Base-by-base conservation (phyloP, 1,140 invertebrate species). In the Drosophila nasuta region DNA sequence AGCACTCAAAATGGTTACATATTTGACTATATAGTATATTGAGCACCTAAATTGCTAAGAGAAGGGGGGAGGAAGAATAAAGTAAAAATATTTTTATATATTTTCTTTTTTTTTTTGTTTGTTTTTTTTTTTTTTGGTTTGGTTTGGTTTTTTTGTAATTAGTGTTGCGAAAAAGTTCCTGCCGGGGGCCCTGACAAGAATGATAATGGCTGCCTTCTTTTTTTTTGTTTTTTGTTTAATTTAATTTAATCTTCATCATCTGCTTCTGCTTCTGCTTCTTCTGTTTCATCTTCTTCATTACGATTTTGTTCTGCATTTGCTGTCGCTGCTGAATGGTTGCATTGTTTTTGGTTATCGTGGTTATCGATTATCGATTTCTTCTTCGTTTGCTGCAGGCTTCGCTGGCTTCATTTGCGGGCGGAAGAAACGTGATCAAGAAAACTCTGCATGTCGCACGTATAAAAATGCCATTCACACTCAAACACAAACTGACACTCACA, bases 31-130 rank as follows among this genome's bases (percentile, higher is more conserved):
- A 83, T 79, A 82, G 80, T 82, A 80, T 75, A 81, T 79, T 81
- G 78, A 80, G 80, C 81, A 91, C 90, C 88, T 91, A 91, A 91
- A 91, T 91, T 89, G 90, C 90, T 91, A 91, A 91, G 88, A 91
- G 78, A 91, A 90, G 77, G 91, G 89, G 66, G 81, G 76, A 81
- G 81, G 82, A 81, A 91, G 82, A 91, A 92, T 91, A 91, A 92
- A 92, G 82, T 86, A 92, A 92, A 92, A 91, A 92, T 91, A 91
- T 87, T 85, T 91, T 77, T 85, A 81, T 85, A 74, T 79, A 85
- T 85, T 80, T 85, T 85, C 85, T 81, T 70, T 82, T 49, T 11
- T 62, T 28, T 20, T 25, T 28, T 58, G 66, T 65, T 57, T 30
- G 70, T 69, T 69, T 62, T 46, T 70, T 68, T 57, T 33, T 65